Percentiles rank a stretch among this genome's conserved stretches.
Conservation (phyloP, 1,140 invertebrate genomes). For the Tetramorium alpestre region DNA sequence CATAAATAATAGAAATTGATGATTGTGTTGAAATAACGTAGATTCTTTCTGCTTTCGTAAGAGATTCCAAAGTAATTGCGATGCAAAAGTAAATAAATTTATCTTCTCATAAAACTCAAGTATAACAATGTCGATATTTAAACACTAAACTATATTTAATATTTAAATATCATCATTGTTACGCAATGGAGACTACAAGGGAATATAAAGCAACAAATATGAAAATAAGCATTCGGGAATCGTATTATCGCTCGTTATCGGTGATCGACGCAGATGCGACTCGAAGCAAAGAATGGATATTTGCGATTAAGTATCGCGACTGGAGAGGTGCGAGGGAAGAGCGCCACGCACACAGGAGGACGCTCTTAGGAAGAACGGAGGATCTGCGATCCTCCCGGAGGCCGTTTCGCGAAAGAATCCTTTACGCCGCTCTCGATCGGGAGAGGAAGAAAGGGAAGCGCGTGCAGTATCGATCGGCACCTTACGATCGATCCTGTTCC, state of each 20-base stretch:
- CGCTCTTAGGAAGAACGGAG: neutral
- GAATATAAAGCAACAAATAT: neutral
- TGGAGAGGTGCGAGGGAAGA: conserved; percentile 80
- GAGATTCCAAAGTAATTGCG: neutral
- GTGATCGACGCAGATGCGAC: conserved; percentile 3
- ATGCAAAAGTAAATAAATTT: neutral
- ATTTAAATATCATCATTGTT: neutral
- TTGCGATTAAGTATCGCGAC: conserved; percentile 73
- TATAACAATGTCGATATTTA: neutral
- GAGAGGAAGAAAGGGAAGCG: neutral
- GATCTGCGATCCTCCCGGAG: conserved; percentile 5
- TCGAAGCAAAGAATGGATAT: conserved; percentile 53
- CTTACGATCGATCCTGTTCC: conserved; percentile 32
- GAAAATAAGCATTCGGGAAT: neutral
- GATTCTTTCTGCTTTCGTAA: neutral
- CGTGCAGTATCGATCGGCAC: conserved; percentile 25
- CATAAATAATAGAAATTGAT: neutral
- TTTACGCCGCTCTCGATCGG: conserved; percentile 31
- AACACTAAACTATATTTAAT: neutral
- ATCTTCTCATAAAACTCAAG: neutral
- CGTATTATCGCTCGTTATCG: conserved; percentile 44
- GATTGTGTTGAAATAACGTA: neutral
- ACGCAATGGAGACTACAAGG: neutral
- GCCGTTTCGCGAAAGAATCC: conserved; percentile 33
- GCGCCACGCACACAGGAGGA: conserved; percentile 29